Evolutionary conservation across 1,140 invertebrate species (phyloP).

Genomic region (Hylaeus anthracinus): DNA sequence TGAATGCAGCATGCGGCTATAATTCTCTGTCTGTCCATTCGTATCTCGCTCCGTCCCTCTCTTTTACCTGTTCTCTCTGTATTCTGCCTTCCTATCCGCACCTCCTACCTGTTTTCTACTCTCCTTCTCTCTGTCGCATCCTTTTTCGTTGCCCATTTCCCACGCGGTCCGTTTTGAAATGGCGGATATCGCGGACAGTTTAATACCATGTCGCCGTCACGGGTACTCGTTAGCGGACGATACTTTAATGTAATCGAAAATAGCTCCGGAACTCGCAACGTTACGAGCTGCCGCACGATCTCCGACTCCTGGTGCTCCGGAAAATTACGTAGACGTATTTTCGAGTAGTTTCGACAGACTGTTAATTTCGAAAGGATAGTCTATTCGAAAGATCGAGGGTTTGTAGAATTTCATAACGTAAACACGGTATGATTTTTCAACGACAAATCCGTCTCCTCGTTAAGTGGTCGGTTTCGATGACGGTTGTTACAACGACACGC

Average conservation of each 20-base stretch:
- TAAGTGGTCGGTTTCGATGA: constrained; percentile 77
- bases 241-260: constrained; percentile 63
- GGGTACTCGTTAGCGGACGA: constrained; percentile 71
- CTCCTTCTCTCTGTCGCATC: constrained; percentile 42
- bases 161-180: constrained; percentile 70
- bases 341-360: too few relatives aligned
- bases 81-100: constrained; percentile 15
- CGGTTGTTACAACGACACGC: constrained; percentile 78
- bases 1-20: constrained; percentile 74
- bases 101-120: constrained; percentile 25
- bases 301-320: background rate
- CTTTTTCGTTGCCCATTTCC: constrained; percentile 65
- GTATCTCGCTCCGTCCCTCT: constrained; percentile 56
- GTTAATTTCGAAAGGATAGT: too few relatives aligned
- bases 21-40: constrained; percentile 69
- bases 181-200: constrained; percentile 79
- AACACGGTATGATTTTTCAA: constrained; percentile 43
- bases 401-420: background rate
- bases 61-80: constrained; percentile 42
- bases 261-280: background rate
- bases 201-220: constrained; percentile 75
- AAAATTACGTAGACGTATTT: too few relatives aligned
- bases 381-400: background rate
- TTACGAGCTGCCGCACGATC: background rate
- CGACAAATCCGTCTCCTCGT: constrained; percentile 57